Evolutionary conservation across 2,888 invertebrate species (phyloP).

Genomic region (Pegoplata infirma): DNA sequence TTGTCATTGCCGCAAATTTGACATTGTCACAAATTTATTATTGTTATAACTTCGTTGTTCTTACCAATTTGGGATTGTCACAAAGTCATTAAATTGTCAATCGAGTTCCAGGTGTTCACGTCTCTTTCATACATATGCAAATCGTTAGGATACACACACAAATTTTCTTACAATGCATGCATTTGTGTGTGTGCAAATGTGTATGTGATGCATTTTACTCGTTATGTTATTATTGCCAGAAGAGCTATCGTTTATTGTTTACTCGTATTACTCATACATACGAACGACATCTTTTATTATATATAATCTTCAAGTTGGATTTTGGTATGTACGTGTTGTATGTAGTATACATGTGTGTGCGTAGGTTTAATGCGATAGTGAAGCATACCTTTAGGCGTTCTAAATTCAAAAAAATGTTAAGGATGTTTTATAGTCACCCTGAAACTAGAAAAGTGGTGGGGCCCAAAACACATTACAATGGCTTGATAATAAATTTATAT

Average conservation of each 20-base stretch:
- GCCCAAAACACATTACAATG: too few relatives aligned
- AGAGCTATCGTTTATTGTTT: slow-evolving; percentile 59
- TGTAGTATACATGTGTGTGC: background rate
- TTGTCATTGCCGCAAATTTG: too few relatives aligned
- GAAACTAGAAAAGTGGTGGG: too few relatives aligned
- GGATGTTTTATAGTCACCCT: background rate
- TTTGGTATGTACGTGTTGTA: background rate
- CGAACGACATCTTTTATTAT: background rate
- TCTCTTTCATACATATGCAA: too few relatives aligned
- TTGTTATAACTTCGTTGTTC: too few relatives aligned
- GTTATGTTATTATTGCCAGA: slow-evolving; percentile 36
- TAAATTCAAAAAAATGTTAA: slow-evolving; percentile 14
- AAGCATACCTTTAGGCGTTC: slow-evolving; percentile 40
- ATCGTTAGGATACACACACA: too few relatives aligned
- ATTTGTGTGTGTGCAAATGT: background rate
- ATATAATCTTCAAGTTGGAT: too few relatives aligned
- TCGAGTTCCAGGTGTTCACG: too few relatives aligned
- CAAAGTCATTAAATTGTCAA: too few relatives aligned
- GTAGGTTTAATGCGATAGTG: slow-evolving; percentile 8
- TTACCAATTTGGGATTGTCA: too few relatives aligned
- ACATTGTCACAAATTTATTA: too few relatives aligned
- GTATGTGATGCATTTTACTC: background rate
- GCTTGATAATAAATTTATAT: too few relatives aligned
- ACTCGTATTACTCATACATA: background rate
- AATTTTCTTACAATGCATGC: background rate